Conservation (phyloP, 2,797 vertebrate genomes). For the Eremophila alpestris region DNA sequence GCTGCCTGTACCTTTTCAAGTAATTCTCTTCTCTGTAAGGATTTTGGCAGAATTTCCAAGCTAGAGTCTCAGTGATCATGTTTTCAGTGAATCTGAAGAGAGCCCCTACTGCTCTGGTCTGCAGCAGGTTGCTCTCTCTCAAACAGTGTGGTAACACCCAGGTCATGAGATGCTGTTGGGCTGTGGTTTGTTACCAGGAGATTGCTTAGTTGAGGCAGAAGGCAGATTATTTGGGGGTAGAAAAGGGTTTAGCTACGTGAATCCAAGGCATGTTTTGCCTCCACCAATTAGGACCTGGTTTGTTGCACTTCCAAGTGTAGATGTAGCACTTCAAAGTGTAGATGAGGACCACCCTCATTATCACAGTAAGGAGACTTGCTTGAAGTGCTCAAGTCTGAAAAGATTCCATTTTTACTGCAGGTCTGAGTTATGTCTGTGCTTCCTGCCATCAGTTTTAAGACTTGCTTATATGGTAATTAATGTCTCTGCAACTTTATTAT, state of each 20-base stretch:
- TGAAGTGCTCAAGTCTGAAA: background rate
- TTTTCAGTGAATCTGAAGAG: background rate
- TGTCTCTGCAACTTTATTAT: background rate
- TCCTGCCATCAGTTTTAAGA: background rate
- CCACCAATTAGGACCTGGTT: background rate
- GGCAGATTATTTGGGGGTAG: background rate
- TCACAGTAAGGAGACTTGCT: background rate
- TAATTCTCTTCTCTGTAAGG: background rate
- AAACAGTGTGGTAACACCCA: background rate
- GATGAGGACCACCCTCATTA: background rate
- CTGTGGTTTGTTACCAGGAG: background rate
- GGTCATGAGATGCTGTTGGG: background rate
- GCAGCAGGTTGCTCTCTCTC: rapidly evolving
- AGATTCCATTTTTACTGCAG: background rate
- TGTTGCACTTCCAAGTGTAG: background rate
- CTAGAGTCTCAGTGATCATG: background rate
- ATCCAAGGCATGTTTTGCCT: background rate
- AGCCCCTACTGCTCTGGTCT: background rate
- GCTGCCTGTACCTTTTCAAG: background rate
- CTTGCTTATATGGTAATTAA: background rate
- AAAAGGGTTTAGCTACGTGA: background rate
- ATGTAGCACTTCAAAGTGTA: background rate
- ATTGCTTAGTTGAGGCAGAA: background rate
- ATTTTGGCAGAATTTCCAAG: background rate
- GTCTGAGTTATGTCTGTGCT: background rate